A percentile compares a stretch with the other conserved stretches of the same genome.
phyloP scores from a whole-genome alignment of 2,113 vertebrate species.

The Phalacrocorax brasilianus region DNA sequence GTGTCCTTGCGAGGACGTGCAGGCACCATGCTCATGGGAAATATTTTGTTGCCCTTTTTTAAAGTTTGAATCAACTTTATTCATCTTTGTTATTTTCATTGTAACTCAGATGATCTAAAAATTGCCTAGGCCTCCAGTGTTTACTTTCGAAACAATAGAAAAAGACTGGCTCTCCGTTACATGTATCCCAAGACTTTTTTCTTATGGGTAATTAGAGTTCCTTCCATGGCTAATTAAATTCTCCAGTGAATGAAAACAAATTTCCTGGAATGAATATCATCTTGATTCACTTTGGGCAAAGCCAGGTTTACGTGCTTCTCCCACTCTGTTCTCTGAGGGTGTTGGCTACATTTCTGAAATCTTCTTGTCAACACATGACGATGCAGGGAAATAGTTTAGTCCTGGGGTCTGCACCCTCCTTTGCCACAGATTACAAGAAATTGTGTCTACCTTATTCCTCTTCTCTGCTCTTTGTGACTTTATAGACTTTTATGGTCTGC shows the following conservation, averaged over 20 bases:
- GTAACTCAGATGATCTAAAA: background rate
- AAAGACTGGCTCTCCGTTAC: conserved; percentile 5
- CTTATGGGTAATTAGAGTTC: conserved; percentile 27
- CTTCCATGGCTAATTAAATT: conserved; percentile 63
- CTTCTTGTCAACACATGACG: background rate
- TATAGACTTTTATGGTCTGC: background rate
- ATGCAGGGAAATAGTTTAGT: background rate
- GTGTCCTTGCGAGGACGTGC: background rate
- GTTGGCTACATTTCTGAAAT: background rate
- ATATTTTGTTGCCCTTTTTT: background rate
- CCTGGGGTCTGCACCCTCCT: background rate
- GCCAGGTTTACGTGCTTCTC: background rate
- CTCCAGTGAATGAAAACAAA: conserved; percentile 51
- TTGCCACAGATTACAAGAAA: background rate
- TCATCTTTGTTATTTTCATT: background rate
- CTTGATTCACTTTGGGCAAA: conserved; percentile 15
- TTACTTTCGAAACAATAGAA: conserved; percentile 47
- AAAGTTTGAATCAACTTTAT: background rate
- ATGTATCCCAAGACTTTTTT: background rate
- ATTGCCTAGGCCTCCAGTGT: conserved; percentile 10
- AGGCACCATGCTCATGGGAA: background rate
- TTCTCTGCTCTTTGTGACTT: background rate
- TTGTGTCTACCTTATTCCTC: background rate
- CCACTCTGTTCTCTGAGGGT: background rate
- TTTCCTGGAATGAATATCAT: conserved; percentile 49